phyloP scores from a whole-genome alignment of 2,797 vertebrate species.

The Philypnodon macrostomus region DNA sequence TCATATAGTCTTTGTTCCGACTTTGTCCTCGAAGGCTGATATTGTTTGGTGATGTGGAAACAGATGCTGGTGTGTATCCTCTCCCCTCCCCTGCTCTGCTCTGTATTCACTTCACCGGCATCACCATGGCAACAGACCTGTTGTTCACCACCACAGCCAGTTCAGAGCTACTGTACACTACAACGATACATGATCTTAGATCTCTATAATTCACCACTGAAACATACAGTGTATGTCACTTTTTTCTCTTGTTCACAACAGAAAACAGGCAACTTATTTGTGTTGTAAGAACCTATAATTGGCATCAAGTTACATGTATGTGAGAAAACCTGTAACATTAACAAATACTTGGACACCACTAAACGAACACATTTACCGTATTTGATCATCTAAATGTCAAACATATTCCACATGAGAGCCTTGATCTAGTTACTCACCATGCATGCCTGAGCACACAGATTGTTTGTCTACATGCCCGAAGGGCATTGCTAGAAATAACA shows the following conservation, averaged over 20 bases:
- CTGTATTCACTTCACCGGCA: conserved; percentile 41
- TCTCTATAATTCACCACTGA: too few relatives aligned
- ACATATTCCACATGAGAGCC: not conserved
- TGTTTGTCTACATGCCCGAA: not conserved
- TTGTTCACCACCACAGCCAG: conserved; percentile 41
- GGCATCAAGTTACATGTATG: too few relatives aligned
- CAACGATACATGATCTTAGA: too few relatives aligned
- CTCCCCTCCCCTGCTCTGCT: conserved; percentile 11
- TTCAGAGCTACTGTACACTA: not conserved
- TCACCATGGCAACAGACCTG: conserved; percentile 73
- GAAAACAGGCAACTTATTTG: too few relatives aligned
- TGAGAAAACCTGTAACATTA: too few relatives aligned
- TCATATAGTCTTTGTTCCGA: not conserved
- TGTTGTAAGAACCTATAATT: too few relatives aligned
- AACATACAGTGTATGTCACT: not conserved
- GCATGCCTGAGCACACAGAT: not conserved
- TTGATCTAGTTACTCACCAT: not conserved
- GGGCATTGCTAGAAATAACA: too few relatives aligned
- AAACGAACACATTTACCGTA: conserved; percentile 10
- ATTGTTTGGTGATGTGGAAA: conserved; percentile 42
- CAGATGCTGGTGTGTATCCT: conserved; percentile 30
- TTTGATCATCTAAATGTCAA: conserved; percentile 18
- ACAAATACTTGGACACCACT: not conserved
- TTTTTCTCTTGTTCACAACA: too few relatives aligned
- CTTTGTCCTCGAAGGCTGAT: conserved; percentile 18